phyloP scores from a whole-genome alignment of 2,888 invertebrate species.

The Brassicogethes aeneus region DNA sequence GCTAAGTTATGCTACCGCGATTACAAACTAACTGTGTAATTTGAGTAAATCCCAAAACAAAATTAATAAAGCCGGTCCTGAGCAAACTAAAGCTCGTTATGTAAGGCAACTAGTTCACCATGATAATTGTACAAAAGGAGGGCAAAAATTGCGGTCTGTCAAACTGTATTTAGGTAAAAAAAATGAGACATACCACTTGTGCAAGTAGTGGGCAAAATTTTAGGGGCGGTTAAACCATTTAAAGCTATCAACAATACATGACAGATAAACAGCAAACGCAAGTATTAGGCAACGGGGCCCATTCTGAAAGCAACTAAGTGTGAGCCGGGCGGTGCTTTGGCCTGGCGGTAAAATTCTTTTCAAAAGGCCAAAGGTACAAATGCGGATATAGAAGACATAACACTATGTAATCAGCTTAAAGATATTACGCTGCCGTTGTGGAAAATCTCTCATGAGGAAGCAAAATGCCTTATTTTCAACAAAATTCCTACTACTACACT shows the following conservation, averaged over 20 bases:
- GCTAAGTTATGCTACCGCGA: too few relatives aligned
- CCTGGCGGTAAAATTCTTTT: slow-evolving; percentile 7
- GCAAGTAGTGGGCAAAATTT: slow-evolving; percentile 25
- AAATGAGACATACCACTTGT: slow-evolving; percentile 30
- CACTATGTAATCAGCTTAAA: slow-evolving; percentile 40
- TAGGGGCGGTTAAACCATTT: slow-evolving; percentile 39
- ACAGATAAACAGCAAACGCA: slow-evolving; percentile 23
- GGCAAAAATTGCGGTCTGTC: too few relatives aligned
- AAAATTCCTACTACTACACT: slow-evolving; percentile 11
- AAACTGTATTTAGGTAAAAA: slow-evolving; percentile 20
- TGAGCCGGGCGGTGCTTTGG: slow-evolving; percentile 10
- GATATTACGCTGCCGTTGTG: slow-evolving; percentile 38
- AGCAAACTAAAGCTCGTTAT: too few relatives aligned
- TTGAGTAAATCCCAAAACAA: too few relatives aligned
- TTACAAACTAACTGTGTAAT: too few relatives aligned
- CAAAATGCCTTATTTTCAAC: slow-evolving; percentile 34
- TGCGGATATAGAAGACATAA: slow-evolving; percentile 21
- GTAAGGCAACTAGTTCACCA: too few relatives aligned
- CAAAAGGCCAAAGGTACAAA: slow-evolving; percentile 17
- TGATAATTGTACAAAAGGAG: too few relatives aligned
- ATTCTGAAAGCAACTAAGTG: slow-evolving; percentile 24
- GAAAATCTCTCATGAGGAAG: slow-evolving; percentile 36
- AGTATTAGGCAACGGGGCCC: too few relatives aligned
- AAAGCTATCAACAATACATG: slow-evolving; percentile 33
- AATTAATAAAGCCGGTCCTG: too few relatives aligned